Conservation (phyloP, 2,888 invertebrate genomes). For the Sphaerophoria taeniata region DNA sequence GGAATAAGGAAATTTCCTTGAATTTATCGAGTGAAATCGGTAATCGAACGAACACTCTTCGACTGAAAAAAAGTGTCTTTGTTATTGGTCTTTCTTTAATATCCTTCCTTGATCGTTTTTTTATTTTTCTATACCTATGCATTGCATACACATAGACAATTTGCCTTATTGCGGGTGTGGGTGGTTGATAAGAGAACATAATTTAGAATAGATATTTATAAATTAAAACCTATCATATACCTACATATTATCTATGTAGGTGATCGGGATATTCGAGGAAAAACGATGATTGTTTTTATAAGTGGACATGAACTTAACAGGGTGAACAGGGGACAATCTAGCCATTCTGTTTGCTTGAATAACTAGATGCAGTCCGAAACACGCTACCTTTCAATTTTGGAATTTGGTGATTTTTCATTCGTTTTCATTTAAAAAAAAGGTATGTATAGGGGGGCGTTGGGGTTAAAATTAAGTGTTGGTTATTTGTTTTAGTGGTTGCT, state of each 20-base stretch:
- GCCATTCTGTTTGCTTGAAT: constrained; percentile 24
- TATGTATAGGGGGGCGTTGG: neutral
- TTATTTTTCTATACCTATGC: neutral
- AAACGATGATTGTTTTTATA: no score
- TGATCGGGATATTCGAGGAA: no score
- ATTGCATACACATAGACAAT: no score
- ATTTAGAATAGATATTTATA: no score
- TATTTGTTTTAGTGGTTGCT: neutral
- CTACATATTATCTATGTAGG: no score
- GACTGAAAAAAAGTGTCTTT: no score
- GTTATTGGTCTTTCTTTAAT: neutral
- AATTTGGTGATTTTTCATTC: constrained; percentile 49
- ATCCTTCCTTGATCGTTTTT: constrained; percentile 19
- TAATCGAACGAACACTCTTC: constrained; percentile 49
- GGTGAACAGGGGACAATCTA: no score
- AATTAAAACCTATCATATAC: no score
- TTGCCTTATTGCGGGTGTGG: no score
- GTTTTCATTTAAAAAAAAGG: no score
- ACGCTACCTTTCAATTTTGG: constrained; percentile 59
- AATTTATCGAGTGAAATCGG: constrained; percentile 69
- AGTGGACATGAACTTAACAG: no score
- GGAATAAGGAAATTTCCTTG: constrained; percentile 31
- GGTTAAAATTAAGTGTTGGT: constrained; percentile 2
- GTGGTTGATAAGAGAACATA: no score
- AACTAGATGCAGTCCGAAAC: constrained; percentile 50